These are phyloP conservation scores for Nothocercus julius DNA, from an alignment of 2,113 vertebrate species.

Conservation along the genomic window DNA sequence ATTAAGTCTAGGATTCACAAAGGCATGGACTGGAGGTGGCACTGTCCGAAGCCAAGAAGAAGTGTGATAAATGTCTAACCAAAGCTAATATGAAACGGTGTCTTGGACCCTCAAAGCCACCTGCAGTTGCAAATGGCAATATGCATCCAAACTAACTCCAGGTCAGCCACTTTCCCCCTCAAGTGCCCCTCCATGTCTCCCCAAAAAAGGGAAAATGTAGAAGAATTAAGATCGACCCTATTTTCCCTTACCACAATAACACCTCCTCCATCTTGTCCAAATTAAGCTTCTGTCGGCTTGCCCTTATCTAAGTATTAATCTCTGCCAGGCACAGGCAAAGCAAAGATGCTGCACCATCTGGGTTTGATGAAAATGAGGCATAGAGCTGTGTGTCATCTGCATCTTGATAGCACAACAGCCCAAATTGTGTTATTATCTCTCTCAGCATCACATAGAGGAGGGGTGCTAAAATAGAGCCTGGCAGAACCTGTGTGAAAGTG, in stretches of 20 bases:
- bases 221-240: not conserved
- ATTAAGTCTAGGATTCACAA: constrained; percentile 64
- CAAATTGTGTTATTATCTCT: constrained; percentile 63
- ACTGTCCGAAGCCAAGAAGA: constrained; percentile 35
- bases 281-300: constrained; percentile 63
- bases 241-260: constrained; percentile 2
- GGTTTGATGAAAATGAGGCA: constrained; percentile 71
- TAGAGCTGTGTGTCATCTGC: constrained; percentile 61
- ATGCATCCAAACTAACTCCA: not conserved
- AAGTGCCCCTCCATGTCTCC: not conserved
- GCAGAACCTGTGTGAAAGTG: constrained; percentile 51
- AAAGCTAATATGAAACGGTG: constrained; percentile 23
- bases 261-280: constrained; percentile 59
- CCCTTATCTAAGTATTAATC: constrained; percentile 67
- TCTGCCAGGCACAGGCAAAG: constrained; percentile 62
- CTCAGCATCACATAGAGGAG: constrained; percentile 49
- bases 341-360: constrained; percentile 68
- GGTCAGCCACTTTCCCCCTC: not conserved
- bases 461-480: constrained; percentile 41
- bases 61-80: constrained; percentile 27
- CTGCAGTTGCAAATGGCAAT: not conserved
- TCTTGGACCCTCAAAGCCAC: not conserved
- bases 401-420: constrained; percentile 58
- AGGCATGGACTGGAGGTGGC: constrained; percentile 15
- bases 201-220: not conserved